Base-by-base conservation (phyloP, 1,140 invertebrate genomes). In the Galleria mellonella region DNA sequence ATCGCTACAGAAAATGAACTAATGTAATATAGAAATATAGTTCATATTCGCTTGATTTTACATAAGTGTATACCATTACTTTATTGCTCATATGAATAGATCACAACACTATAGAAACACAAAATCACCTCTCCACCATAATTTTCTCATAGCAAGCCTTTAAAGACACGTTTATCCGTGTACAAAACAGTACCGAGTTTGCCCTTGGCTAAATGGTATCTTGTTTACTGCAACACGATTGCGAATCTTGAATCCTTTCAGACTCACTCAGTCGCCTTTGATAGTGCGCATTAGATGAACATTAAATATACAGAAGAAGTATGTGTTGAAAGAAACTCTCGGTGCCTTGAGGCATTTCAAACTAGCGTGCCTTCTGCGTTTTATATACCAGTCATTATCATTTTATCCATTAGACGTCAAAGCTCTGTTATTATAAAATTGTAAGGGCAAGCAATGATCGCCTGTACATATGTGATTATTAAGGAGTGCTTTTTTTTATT, bases 271-370 rank as follows among this genome's bases (percentile, higher is more conserved):
- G 49, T 62, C 59, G 55, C 62, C 54, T 72, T 70, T 74, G 70
- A 71, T 73, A 55, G 60, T 41, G 45, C 63, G 54, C 61, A 62
- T 67, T 67, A 76, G 66, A 57, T 29, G 54, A 51, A 53, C 55
- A 62, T 77, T 83, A 81, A 79, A 81, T 63, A 83, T 62, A 83
- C 75, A 79, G 75, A 23, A 23, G 17, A 23, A 23, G 17, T 70
- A 74, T 62, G 75, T 79, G 79, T 79, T 82, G 77, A 83, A 83
- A 83, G 79, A 77, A 77, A 69, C 61, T 47, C 47, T 49, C 50
- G 55, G 33, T 39, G 66, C 70, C 75, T 50, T 48, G 37, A 62
- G 75, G 75, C 70, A 72, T 67, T 47, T 60, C 59, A 60, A 58
- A 61, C 57, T 62, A 59, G 56, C 54, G 43, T 53, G 56, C 64